Percentiles rank a stretch among this genome's conserved stretches.
These are phyloP conservation scores for Manis pentadactyla DNA, from an alignment of 2,797 vertebrate genomes.

Conservation along the genomic window DNA sequence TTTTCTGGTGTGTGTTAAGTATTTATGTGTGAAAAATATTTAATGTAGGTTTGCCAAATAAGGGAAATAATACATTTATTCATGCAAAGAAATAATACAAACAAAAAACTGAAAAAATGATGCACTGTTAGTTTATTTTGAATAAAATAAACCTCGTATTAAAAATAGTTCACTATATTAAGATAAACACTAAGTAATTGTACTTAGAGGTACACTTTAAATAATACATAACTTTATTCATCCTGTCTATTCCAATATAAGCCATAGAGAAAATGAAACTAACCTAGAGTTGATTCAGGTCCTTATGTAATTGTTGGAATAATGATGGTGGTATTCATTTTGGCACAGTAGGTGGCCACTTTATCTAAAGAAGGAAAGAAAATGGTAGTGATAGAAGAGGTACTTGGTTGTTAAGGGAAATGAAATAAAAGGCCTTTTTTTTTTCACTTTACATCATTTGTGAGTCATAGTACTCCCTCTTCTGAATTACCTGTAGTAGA, in stretches of 20 bases:
- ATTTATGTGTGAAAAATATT: neutral
- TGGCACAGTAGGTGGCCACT: slow-evolving; percentile 48
- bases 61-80: slow-evolving; percentile 34
- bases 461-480: neutral
- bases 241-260: neutral
- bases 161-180: slow-evolving; percentile 53
- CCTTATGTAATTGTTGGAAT: neutral
- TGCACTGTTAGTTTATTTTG: slow-evolving; percentile 58
- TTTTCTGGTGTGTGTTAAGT: neutral
- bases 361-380: slow-evolving; percentile 63
- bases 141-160: slow-evolving; percentile 62
- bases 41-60: neutral
- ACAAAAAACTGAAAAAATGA: neutral
- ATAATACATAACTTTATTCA: slow-evolving; percentile 74
- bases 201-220: slow-evolving; percentile 61
- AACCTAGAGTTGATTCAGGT: neutral
- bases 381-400: neutral
- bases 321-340: slow-evolving; percentile 10
- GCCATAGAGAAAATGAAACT: slow-evolving; percentile 6
- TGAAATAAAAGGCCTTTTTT: neutral
- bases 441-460: neutral
- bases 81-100: slow-evolving; percentile 53
- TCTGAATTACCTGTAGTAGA: slow-evolving; percentile 1
- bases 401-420: slow-evolving; percentile 22
- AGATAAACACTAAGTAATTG: slow-evolving; percentile 50